Evolutionary conservation across 2,888 invertebrate genomes (phyloP), one percentile per base, ranked within the genome.

Genomic region (Busseola fusca): DNA sequence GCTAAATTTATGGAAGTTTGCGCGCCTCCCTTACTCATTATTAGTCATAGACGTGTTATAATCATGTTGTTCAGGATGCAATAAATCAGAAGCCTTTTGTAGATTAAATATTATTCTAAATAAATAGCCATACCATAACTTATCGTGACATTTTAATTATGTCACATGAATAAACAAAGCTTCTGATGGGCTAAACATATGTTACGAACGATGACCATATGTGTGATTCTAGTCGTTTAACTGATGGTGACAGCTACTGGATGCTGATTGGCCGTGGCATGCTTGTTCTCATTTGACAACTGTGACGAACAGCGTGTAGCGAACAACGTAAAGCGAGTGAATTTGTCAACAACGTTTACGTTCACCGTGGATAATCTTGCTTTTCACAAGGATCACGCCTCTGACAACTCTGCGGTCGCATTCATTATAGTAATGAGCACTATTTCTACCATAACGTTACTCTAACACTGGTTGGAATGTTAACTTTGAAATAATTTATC

Each of bases 291-390:
- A 75, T 69, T 60, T 76, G 82, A 83, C 76, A 86, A 73, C 68
- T 83, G 72, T 85, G 75, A 82, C 84, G 64, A 80, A 66, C 67
- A 64, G 62, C 74, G 60, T 69, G 80, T n/a, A n/a, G n/a, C n/a
- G n/a, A n/a, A 34, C 5, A 2, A 34, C 34, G 34, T 66, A 79
- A 81, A 76, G 72, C 69, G 62, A 66, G 16, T 72, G 78, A 80
- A 85, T 81, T 84, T 71, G 82, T 87, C 83, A 84, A 83, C 72
- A 76, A 75, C 80, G 69, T 63, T 72, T 60, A 69, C 69, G 65
- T 74, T 56, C 66, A 65, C 83, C 87, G 85, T 87, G 75, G 72
- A 88, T 78, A 90, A 90, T 90, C 62, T 58, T 48, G 72, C 80
- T 76, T 86, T 87, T 89, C 71, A 85, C 70, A 69, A 72, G 63